Base-by-base conservation (phyloP, 2,113 vertebrate species). In the Pterocles gutturalis region DNA sequence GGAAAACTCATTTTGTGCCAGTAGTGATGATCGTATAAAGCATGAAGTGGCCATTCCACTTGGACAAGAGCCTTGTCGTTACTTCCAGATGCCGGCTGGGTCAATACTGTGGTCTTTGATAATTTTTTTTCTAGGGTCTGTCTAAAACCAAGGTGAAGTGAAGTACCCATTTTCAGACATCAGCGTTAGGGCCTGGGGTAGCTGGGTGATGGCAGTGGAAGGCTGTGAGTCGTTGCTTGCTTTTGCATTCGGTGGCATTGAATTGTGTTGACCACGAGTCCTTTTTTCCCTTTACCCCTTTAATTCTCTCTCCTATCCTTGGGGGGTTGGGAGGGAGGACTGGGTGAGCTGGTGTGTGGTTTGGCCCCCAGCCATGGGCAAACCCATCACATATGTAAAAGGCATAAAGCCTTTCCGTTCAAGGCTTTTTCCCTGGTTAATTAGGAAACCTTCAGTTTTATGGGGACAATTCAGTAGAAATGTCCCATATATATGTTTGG, bases 101-200 rank as follows among this genome's bases (percentile, higher is more conserved):
- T 83, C 79, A 57, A 2, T 65, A 8, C 33, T 41, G 33, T 71
- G 61, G 11, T 55, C 62, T 83, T 69, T 3, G 2, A 45, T 22
- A 24, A 41, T 8, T 6, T 64, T 55, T 41, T 90, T 72, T 16
- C 48, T 71, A 45, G 18, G 16, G 25, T 82, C 14, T 87, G 53
- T 60, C 46, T 81, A 4, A 67, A 87, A 57, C 20, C 43, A 62
- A 49, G 45, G 13, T 28, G 29, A 2, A 2, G 28, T 25, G 58
- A 78, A 77, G 60, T 31, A 71, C 48, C 51, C 2, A 1, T 71
- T 73, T 46, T 25, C 38, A 81, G 46, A 25, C 33, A 43, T 46
- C 41, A 48, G 26, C 0, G 0, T 13, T 17, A 21, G 72, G 20
- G 20, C 28, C 21, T 72, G 73, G 41, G 12, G 17, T n/a, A 33